phyloP scores from a whole-genome alignment of 2,113 vertebrate genomes.

The Equus przewalskii region DNA sequence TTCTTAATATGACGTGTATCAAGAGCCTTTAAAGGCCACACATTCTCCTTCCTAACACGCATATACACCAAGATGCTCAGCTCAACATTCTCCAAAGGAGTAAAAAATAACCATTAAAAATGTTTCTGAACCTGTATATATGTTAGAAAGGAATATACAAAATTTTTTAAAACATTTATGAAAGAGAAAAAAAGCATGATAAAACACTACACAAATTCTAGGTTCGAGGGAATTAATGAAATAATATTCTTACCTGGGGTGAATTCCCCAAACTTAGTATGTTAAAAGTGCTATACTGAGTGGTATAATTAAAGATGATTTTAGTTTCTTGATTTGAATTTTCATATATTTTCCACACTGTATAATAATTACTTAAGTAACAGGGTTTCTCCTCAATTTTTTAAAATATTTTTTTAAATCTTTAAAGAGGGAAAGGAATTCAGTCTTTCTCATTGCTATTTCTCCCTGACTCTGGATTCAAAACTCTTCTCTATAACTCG shows the following conservation, averaged over 20 bases:
- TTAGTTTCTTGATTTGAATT: not conserved
- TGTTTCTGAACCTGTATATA: not conserved
- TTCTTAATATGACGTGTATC: not conserved
- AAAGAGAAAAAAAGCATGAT: not conserved
- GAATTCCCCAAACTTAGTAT: not conserved
- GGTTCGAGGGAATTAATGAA: not conserved
- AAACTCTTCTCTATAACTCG: not conserved
- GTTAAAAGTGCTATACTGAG: not conserved
- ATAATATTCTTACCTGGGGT: not conserved
- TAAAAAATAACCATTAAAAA: conserved; percentile 52
- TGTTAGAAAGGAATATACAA: not conserved
- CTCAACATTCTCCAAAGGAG: not conserved
- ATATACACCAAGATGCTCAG: not conserved
- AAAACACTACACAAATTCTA: not conserved
- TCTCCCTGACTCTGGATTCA: not conserved
- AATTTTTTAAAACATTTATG: conserved; percentile 31
- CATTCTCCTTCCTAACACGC: not conserved
- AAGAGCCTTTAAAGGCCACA: not conserved
- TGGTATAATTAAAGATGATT: not conserved
- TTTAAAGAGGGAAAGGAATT: not conserved
- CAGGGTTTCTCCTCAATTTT: too few species aligned
- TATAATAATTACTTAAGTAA: not conserved
- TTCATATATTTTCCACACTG: conserved; percentile 5
- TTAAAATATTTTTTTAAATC: not conserved
- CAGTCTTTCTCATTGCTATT: not conserved